phyloP scores from a whole-genome alignment of 92 coral and sea anemone genomes.

The Paramuricea clavata region DNA sequence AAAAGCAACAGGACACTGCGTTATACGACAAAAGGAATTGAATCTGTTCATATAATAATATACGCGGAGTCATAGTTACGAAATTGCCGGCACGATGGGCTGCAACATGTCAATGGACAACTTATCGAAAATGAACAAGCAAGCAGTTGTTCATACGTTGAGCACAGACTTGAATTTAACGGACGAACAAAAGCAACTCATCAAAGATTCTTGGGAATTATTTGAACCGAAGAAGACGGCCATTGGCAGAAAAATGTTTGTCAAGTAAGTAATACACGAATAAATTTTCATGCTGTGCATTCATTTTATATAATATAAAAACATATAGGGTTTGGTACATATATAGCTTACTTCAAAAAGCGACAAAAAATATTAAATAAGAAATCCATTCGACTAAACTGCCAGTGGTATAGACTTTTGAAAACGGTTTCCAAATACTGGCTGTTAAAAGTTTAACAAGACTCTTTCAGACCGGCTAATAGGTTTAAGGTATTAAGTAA shows the following conservation, averaged over 20 bases:
- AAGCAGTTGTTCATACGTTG: background rate
- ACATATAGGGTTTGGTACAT: background rate
- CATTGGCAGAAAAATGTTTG: conserved; percentile 49
- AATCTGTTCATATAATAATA: background rate
- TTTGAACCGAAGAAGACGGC: conserved; percentile 44
- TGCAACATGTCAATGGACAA: conserved; percentile 8
- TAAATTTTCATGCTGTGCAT: too few relatives aligned
- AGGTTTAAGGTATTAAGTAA: too few relatives aligned
- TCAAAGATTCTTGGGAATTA: conserved; percentile 35
- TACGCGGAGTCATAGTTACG: too few relatives aligned
- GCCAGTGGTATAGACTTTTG: too few relatives aligned
- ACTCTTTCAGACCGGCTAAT: too few relatives aligned
- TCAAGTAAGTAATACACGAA: conserved; percentile 21
- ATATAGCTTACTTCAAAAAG: too few relatives aligned
- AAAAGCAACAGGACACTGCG: background rate
- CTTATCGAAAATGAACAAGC: conserved; percentile 2
- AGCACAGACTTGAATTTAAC: background rate
- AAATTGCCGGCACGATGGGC: too few relatives aligned
- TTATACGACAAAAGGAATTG: background rate
- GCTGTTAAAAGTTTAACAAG: background rate
- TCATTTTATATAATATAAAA: too few relatives aligned
- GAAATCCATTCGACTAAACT: background rate
- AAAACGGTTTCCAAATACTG: too few relatives aligned
- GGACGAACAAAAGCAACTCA: conserved; percentile 18
- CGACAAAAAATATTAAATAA: background rate